Base-by-base conservation (phyloP, 2,888 invertebrate species). In the Troglohyphantes excavatus region DNA sequence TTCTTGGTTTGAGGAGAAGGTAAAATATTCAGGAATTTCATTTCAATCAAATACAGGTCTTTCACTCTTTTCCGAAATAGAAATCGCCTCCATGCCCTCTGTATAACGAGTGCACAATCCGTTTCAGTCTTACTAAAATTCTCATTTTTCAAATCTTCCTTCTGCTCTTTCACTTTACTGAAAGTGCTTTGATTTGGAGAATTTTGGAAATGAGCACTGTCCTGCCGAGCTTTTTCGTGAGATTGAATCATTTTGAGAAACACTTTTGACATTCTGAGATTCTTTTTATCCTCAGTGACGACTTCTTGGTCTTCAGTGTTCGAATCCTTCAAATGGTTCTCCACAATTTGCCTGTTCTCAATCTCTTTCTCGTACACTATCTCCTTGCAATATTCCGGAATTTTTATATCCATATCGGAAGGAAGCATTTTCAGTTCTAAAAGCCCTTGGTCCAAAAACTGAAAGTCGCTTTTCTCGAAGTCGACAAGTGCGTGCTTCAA, bases 321-420 rank as follows among this genome's bases (percentile, higher is more conserved):
- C 13, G 3, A 17, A 9, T 19, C 21, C 23, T 59, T 19, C 7
- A 82, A 27, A 53, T 79, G 17, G 1, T 23, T 2, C 27, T 67
- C 26, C 0, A 73, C 73, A 3, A 76, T 27, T 7, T 19, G 26
- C 27, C 27, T 81, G 5, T 39, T 53, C 9, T 2, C 7, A 19
- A 26, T 19, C 7, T 67, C 81, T 13, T 59, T 59, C 2, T 23
- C 21, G 11, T 13, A 17, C 29, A 75, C 33, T 26, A 9, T 7
- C 13, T 72, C 82, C 27, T 27, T 63, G 21, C 43, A 65, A 27
- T 83, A 89, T n/a, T 83, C 88, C 1, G 88, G 82, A 17, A 89
- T 76, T 61, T 68, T 82, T 0, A 89, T 43, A 11, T 89, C 82
- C 82, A 76, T 75, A 7, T 89, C 88, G 9, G 26, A 7, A 2